These are phyloP conservation scores for Gallinago stenura DNA, from an alignment of 2,797 vertebrate species.

Conservation along the genomic window DNA sequence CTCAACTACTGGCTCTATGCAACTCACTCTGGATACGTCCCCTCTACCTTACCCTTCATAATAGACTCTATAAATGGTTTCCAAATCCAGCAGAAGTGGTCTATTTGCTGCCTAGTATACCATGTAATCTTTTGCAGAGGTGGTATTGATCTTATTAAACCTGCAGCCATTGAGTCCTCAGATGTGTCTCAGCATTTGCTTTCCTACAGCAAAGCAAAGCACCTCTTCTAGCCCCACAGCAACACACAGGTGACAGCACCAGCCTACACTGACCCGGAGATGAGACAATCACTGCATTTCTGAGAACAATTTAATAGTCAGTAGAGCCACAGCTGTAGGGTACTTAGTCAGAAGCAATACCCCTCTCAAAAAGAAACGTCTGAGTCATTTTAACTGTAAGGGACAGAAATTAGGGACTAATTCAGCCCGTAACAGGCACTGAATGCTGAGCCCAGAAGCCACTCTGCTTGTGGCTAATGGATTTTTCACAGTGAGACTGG, in stretches of 20 bases:
- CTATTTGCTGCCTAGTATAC: constrained; percentile 83
- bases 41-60: constrained; percentile 70
- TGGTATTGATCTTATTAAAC: constrained; percentile 82
- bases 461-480: constrained; percentile 11
- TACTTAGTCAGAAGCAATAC: constrained; percentile 42
- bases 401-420: constrained; percentile 52
- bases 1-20: neutral
- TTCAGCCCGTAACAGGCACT: constrained; percentile 26
- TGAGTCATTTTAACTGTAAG: constrained; percentile 44
- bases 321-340: neutral
- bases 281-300: neutral
- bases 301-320: constrained; percentile 28
- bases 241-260: neutral
- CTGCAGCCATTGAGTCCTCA: constrained; percentile 61
- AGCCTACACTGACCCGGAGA: neutral
- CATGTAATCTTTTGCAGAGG: constrained; percentile 82
- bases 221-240: neutral
- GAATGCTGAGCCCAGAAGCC: constrained; percentile 15
- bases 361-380: neutral
- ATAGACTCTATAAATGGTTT: constrained; percentile 77
- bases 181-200: constrained; percentile 47
- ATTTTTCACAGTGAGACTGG: constrained; percentile 26
- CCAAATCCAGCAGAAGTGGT: constrained; percentile 79
- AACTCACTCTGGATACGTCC: constrained; percentile 13
- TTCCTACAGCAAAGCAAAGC: constrained; percentile 30